A percentile compares a stretch with the other conserved stretches of the same genome.
Evolutionary conservation across 2,113 vertebrate species (phyloP).

Genomic region (Neogobius melanostomus): DNA sequence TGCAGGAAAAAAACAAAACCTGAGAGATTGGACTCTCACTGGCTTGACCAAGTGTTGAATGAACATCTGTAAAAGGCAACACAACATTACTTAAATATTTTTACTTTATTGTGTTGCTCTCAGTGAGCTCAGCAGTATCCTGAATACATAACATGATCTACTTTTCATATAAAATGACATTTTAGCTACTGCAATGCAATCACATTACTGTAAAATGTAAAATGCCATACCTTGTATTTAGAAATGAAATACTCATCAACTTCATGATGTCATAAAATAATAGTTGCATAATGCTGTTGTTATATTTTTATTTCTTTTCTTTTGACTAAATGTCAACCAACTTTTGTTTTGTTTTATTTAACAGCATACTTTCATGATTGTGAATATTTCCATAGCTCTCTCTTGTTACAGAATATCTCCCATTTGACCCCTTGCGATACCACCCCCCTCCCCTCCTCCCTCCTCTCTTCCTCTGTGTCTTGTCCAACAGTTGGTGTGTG

Average conservation of each 20-base stretch:
- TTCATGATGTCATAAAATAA: neutral
- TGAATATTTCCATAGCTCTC: constrained; percentile 29
- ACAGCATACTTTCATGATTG: neutral
- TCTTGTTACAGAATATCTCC: constrained; percentile 32
- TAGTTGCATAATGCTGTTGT: too few relatives aligned
- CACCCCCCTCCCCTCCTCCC: neutral
- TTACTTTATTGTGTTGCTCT: neutral
- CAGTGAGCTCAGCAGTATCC: neutral
- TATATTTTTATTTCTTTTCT: neutral
- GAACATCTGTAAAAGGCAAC: neutral
- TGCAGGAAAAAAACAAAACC: constrained; percentile 34
- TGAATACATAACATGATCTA: neutral
- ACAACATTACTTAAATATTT: neutral
- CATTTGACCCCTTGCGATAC: constrained; percentile 19
- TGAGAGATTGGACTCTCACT: neutral
- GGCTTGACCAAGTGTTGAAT: neutral
- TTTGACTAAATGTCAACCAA: neutral
- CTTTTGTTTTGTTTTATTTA: neutral
- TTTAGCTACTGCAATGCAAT: neutral
- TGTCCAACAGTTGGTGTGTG: constrained; percentile 76
- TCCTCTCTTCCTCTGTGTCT: constrained; percentile 42
- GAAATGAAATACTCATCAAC: too few relatives aligned
- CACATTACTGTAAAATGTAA: neutral
- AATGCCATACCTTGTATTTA: neutral
- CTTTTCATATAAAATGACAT: neutral